Conservation (phyloP, 1,140 invertebrate genomes). For the Apis mellifera region Amel_HAv3.1 CM009942.2:7722501-7723000, state of each 20-base stretch:
- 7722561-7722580: no score
- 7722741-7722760: conserved; percentile 54
- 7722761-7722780: conserved; percentile 56
- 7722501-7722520: no score
- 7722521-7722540: no score
- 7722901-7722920: conserved; percentile 77
- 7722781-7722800: conserved; percentile 62
- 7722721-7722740: conserved; percentile 51
- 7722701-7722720: not conserved
- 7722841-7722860: conserved; percentile 73
- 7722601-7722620: no score
- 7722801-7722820: conserved; percentile 52
- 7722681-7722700: conserved; percentile 7
- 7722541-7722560: no score
- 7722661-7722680: not conserved
- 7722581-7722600: no score
- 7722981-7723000: conserved; percentile 68
- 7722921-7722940: conserved; percentile 78
- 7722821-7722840: conserved; percentile 56
- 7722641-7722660: not conserved
- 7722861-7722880: conserved; percentile 79
- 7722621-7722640: not conserved
- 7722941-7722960: conserved; percentile 75
- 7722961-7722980: conserved; percentile 71
- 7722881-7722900: conserved; percentile 73